Evolutionary conservation across 2,888 invertebrate species (phyloP).

Genomic region (Stratiomys singularior): DNA sequence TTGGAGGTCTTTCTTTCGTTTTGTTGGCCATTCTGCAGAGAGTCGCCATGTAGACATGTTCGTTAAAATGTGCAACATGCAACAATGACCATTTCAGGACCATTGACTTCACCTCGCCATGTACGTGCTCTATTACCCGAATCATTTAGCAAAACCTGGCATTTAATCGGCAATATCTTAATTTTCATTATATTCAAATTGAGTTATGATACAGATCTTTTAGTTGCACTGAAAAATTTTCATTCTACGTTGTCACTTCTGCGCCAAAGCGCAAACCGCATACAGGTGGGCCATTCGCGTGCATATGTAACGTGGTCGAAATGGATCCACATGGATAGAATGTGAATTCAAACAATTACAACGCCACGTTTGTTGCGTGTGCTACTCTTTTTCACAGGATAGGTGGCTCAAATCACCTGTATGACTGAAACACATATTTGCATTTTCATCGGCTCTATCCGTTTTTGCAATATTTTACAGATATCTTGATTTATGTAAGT

Average conservation of each 20-base stretch:
- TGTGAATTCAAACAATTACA: slow-evolving; percentile 8
- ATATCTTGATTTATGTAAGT: not conserved
- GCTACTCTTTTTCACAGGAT: not conserved
- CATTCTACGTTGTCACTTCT: not conserved
- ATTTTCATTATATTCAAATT: slow-evolving; percentile 46
- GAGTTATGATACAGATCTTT: slow-evolving; percentile 30
- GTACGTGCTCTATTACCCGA: not conserved
- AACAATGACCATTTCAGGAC: slow-evolving; percentile 26
- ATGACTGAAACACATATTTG: slow-evolving; percentile 14
- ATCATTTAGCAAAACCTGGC: slow-evolving; percentile 26
- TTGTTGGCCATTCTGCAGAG: not conserved
- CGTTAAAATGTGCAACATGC: not conserved
- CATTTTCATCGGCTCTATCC: not conserved
- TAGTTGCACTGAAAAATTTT: not conserved
- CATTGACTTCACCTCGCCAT: slow-evolving; percentile 6
- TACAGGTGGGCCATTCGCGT: slow-evolving; percentile 35
- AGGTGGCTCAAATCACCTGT: not conserved
- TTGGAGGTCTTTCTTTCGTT: not conserved
- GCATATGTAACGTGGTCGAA: not conserved
- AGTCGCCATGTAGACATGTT: not conserved
- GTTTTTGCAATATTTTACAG: slow-evolving; percentile 5
- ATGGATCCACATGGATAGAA: no score
- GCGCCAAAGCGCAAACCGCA: no score
- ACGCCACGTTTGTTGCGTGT: not conserved
- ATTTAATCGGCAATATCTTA: slow-evolving; percentile 44